Base-by-base conservation (phyloP, 2,888 invertebrate genomes). In the Trissoscelio sp. region DNA sequence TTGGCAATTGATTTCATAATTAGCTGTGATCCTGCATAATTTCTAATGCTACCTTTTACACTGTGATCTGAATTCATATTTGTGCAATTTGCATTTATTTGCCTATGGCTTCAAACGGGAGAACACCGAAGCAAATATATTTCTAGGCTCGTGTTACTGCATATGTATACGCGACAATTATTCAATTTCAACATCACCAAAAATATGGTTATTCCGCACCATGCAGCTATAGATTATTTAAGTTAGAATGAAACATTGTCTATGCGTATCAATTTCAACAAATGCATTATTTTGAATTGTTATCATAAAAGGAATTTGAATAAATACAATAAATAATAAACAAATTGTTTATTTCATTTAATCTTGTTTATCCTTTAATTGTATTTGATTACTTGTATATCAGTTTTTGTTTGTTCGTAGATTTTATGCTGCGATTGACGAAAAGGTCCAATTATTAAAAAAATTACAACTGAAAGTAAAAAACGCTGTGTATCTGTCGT, bases 81-180 rank as follows among this genome's bases (percentile, higher is more conserved):
- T 74, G 78, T 58, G 73, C 55, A 51, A 81, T 81, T 78, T 81
- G 81, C 81, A 77, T 81, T 72, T 81, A 78, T 78, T 81, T 81
- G 69, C 53, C 62, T 11, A 42, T 20, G 48, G 77, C 62, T 69
- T 81, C 51, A 60, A 78, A 81, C 74, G 58, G 6, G 57, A 57
- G 70, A 53, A 78, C 51, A 37, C 69, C 34, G 58, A 39, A 53
- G 73, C 73, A 78, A 78, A 79, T 79, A 78, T 77, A 78, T 78
- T 81, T 81, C 72, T 73, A 81, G 81, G 62, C 77, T 78, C 73
- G 78, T 75, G 81, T 78, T 75, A 51, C 73, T 74, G 81, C 81
- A 81, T 81, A 81, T 72, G 81, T 69, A 72, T 72, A 67, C 72
- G 66, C 55, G 66, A 72, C 73, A 73, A 81, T 81, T 81, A 81